Base-by-base conservation (phyloP, 2,888 invertebrate genomes). In the Caenorhabditis sp. region DNA sequence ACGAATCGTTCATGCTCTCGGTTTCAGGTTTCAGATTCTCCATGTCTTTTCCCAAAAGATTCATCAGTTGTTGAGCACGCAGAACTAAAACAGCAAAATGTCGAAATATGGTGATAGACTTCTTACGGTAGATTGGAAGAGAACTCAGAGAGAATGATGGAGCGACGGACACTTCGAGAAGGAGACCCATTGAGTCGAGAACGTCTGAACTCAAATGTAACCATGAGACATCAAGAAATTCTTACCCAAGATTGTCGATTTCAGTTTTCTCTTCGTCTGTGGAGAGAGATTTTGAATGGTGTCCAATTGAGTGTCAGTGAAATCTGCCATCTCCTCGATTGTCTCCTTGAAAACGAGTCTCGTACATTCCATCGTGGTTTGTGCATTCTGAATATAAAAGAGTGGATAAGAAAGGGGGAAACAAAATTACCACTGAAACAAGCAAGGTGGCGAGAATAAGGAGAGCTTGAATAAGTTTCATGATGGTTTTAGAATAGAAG, bases 21-120 rank as follows among this genome's bases (percentile, higher is more conserved):
- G 58, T 7, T 58, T 75, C 75, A 0, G 66, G 66, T n/a, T 49
- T 14, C 22, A 75, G n/a, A 26, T 58, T 58, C 26, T 75, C 75
- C 19, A 75, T 28, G 35, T 75, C 75, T 35, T 59, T 56, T 2
- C 49, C 28, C 14, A 75, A 44, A 58, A 56, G 56, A 16, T 14
- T 35, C 66, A 75, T 58, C 35, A 66, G 31, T 1, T 66, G 41
- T 35, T 75, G 66, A n/a, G 75, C 66, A 38, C 75, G 75, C 1
- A 75, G 35, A 8, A 75, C 75, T 75, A 49, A 47, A 75, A 12
- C 19, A 26, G 14, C 54, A 10, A 6, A n/a, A 2, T 6, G 1
- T 8, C 5, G 26, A 49, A 66, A 31, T 10, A 8, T 24, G 47
- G 5, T 8, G 22, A n/a, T 38, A n/a, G 49, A 16, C 5, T 7